phyloP scores from a whole-genome alignment of 2,888 invertebrate genomes.

The Baronia brevicornis region DNA sequence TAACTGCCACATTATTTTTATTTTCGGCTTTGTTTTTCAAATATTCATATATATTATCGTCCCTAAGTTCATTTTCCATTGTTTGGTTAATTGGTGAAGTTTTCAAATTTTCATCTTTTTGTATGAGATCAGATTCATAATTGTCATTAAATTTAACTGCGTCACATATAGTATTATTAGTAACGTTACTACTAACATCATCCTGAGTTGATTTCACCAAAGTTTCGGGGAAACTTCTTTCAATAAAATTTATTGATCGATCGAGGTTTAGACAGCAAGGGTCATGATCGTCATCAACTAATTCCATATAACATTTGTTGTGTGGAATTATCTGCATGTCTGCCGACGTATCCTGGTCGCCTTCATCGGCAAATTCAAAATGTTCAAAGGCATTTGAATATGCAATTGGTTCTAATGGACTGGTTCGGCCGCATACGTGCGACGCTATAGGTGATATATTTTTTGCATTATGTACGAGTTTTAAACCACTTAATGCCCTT shows the following conservation, averaged over 20 bases:
- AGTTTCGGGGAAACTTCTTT: conserved; percentile 58
- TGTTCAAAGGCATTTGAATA: conserved; percentile 80
- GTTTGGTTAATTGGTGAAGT: conserved; percentile 13
- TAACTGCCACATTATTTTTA: conserved; percentile 17
- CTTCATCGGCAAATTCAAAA: conserved; percentile 91
- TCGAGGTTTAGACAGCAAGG: conserved; percentile 53
- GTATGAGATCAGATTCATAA: conserved; percentile 23
- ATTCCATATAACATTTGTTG: conserved; percentile 61
- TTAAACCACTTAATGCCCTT: conserved; percentile 49
- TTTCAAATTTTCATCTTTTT: conserved; percentile 24
- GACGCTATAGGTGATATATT: conserved; percentile 53
- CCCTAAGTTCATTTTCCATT: conserved; percentile 31
- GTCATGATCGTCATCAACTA: conserved; percentile 63
- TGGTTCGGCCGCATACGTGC: conserved; percentile 61
- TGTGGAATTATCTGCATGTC: conserved; percentile 63
- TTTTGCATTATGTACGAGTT: conserved; percentile 53
- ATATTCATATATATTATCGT: conserved; percentile 18
- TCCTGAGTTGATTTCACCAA: conserved; percentile 40
- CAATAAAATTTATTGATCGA: conserved; percentile 75
- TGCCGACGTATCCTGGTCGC: conserved; percentile 84
- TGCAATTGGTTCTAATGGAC: conserved; percentile 41
- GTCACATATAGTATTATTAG: conserved; percentile 19
- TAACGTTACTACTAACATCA: conserved; percentile 12
- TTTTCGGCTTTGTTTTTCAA: conserved; percentile 4
- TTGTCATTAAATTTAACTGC: conserved; percentile 26